phyloP scores from a whole-genome alignment of 2,888 invertebrate genomes.

The Eutolmus rufibarbis region DNA sequence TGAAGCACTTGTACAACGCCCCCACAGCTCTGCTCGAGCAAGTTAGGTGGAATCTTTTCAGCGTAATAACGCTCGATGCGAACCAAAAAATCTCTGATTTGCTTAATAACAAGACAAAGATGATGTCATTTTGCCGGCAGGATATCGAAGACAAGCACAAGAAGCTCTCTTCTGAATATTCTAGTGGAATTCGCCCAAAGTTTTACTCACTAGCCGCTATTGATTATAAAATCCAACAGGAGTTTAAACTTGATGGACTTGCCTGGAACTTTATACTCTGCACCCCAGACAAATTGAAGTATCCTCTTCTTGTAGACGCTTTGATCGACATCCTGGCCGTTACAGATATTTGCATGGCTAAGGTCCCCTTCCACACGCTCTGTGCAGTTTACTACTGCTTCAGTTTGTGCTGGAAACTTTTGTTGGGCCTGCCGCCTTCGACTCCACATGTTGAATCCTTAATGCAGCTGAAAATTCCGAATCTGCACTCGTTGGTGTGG shows the following conservation, averaged over 20 bases:
- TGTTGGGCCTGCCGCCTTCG: conserved; percentile 88
- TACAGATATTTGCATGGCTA: conserved; percentile 72
- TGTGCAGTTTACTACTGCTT: conserved; percentile 93
- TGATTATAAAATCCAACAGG: conserved; percentile 72
- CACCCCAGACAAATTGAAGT: conserved; percentile 89
- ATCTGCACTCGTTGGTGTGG: conserved; percentile 88
- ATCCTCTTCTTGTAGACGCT: conserved; percentile 85
- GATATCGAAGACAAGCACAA: conserved; percentile 80
- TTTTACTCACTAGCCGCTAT: conserved; percentile 88
- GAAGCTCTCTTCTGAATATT: conserved; percentile 65
- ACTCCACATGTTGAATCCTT: conserved; percentile 85
- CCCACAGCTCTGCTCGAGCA: conserved; percentile 86
- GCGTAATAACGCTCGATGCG: conserved; percentile 67
- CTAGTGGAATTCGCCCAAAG: conserved; percentile 75
- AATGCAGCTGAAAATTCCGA: conserved; percentile 73
- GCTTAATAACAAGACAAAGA: conserved; percentile 66
- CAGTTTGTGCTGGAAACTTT: conserved; percentile 69
- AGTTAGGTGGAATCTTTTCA: conserved; percentile 85
- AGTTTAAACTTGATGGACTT: conserved; percentile 89
- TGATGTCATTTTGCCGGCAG: conserved; percentile 73
- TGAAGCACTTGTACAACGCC: conserved; percentile 94
- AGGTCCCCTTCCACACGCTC: conserved; percentile 69
- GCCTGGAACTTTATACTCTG: conserved; percentile 95
- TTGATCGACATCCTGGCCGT: conserved; percentile 83
- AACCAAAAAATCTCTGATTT: conserved; percentile 65